Evolutionary conservation across 2,888 invertebrate species (phyloP), one percentile per base, ranked within the genome.

Genomic region (Agrotis clavis): DNA sequence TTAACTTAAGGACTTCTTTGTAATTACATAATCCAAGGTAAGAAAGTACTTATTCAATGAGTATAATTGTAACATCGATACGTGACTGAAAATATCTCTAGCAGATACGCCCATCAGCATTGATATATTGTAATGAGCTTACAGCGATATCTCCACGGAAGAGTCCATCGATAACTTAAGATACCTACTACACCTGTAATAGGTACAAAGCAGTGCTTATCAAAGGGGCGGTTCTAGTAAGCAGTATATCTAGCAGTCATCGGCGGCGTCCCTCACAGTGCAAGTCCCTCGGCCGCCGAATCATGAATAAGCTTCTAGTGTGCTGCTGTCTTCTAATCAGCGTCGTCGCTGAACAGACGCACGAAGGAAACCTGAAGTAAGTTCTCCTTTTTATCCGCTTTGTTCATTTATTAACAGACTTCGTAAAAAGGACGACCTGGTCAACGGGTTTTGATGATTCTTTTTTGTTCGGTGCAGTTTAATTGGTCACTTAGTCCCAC

Each of bases 261-360:
- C 41, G 1, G 18, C n/a, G 18, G 11, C 6, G 47, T 18, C 1
- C 25, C 14, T 16, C 60, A 59, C 77, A 77, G 53, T 63, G 54
- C 48, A 14, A 25, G 14, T 25, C 18, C 65, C 75, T 51, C 65
- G 16, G n/a, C 47, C 30, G 25, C 66, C 45, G 16, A 11, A 63
- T 16, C 5, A 77, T 77, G 77, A 51, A 77, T 21, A 60, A 63
- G 56, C 54, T 71, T 13, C 60, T 67, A 0, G 71, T 61, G 35
- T 76, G 71, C 21, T 67, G 71, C 62, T 71, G 71, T 51, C 71
- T 77, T 2, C 56, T 77, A 16, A 16, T 77, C 67, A 56, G 77
- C 56, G 71, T 51, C 1, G 13, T 19, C 59, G 77, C 77, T 71
- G 77, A 77, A 14, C 63, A 74, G 50, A 19, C 47, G 0, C 35